phyloP scores from a whole-genome alignment of 2,113 vertebrate genomes.

The Pterocles burchelli region DNA sequence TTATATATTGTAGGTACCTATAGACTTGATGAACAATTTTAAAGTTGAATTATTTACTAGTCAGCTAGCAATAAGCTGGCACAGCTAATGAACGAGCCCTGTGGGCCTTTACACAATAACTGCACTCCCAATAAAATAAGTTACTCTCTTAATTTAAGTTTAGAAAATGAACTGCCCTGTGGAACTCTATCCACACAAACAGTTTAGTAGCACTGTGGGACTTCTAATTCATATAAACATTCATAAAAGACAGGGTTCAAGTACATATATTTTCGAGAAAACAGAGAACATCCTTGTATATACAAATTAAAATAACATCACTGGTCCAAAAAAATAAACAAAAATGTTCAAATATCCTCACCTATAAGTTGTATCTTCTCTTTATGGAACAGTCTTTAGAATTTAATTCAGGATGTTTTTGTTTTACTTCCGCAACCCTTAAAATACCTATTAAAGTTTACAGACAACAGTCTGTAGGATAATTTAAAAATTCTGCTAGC shows the following conservation, averaged over 20 bases:
- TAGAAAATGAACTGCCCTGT: not conserved
- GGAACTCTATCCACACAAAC: not conserved
- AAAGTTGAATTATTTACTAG: not conserved
- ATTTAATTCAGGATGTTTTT: not conserved
- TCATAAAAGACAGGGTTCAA: not conserved
- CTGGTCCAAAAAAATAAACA: not conserved
- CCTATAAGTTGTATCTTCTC: not conserved
- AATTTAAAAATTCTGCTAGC: not conserved
- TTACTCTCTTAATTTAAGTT: not conserved
- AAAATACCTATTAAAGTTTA: not conserved
- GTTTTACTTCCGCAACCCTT: not conserved
- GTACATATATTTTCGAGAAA: not conserved
- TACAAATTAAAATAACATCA: not conserved
- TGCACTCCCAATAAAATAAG: not conserved
- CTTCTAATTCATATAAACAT: not conserved
- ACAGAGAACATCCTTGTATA: not conserved
- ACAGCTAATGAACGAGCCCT: not conserved
- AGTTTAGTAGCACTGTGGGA: not conserved
- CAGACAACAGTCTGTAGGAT: not conserved
- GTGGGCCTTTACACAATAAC: not conserved
- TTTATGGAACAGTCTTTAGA: not conserved
- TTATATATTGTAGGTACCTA: not conserved
- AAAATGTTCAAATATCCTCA: not conserved
- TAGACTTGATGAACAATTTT: not conserved
- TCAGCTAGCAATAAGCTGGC: not conserved